Evolutionary conservation across 2,888 invertebrate species (phyloP).

Genomic region (Xiphydria camelus): DNA sequence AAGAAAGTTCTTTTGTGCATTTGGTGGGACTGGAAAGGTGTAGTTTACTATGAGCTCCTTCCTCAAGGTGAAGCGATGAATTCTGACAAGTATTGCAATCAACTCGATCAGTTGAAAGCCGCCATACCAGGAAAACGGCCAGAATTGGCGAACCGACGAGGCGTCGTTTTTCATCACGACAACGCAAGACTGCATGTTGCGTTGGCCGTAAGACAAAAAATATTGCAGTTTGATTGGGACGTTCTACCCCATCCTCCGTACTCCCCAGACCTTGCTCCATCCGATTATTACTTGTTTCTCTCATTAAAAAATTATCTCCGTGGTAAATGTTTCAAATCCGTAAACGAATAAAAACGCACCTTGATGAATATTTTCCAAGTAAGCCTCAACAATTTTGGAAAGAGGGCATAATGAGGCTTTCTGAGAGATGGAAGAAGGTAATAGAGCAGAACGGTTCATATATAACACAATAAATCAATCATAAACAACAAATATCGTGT

Average conservation of each 20-base stretch:
- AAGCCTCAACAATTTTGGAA: no score
- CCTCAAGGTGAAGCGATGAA: background rate
- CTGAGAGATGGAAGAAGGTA: no score
- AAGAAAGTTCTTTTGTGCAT: constrained; percentile 22
- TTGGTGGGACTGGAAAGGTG: constrained; percentile 23
- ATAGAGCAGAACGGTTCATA: no score
- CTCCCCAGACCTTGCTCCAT: constrained; percentile 5
- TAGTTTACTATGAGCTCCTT: constrained; percentile 7
- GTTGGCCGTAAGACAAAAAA: constrained; percentile 15
- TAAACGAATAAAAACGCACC: no score
- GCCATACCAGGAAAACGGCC: background rate
- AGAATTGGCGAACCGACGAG: constrained; percentile 2
- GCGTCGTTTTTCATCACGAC: constrained; percentile 17
- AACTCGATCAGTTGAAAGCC: constrained; percentile 10
- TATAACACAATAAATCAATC: no score
- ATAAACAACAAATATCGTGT: no score
- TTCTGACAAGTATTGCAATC: constrained; percentile 10
- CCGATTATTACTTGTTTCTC: no score
- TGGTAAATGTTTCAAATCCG: no score
- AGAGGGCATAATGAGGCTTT: no score
- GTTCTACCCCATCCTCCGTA: constrained; percentile 8
- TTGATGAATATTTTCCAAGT: no score
- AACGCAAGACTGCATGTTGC: constrained; percentile 13
- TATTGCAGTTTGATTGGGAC: constrained; percentile 14
- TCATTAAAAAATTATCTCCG: no score